These are phyloP conservation scores for Parapristionchus giblindavisi DNA, from an alignment of 2,888 invertebrate species.

Conservation along the genomic window DNA sequence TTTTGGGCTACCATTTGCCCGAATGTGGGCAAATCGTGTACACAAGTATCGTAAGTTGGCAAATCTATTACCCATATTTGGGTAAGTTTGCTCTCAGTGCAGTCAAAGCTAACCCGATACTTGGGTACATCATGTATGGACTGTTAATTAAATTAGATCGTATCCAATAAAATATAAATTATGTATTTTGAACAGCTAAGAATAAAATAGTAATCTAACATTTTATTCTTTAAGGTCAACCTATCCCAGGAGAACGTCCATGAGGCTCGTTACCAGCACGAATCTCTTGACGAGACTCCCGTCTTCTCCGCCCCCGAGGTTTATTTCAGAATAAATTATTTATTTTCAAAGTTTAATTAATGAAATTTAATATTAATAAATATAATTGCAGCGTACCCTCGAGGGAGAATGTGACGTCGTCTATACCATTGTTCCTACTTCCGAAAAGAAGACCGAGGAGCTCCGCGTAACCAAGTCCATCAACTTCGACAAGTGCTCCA, in stretches of 20 bases:
- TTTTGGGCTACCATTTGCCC: no score
- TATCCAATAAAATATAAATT: no score
- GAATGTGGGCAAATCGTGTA: no score
- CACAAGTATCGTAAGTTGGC: no score
- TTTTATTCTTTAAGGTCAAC: constrained; percentile 4
- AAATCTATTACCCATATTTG: no score
- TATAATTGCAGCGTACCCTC: constrained; percentile 46
- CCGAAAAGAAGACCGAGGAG: constrained; percentile 35
- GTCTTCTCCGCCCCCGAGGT: constrained; percentile 47
- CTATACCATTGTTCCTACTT: constrained; percentile 45
- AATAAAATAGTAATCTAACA: neutral
- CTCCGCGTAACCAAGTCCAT: constrained; percentile 60
- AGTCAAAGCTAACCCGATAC: no score
- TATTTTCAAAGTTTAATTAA: constrained; percentile 32
- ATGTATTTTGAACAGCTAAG: no score
- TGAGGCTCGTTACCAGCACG: neutral
- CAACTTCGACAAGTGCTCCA: constrained; percentile 71
- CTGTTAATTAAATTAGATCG: no score
- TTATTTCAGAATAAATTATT: constrained; percentile 37
- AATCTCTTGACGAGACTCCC: constrained; percentile 29
- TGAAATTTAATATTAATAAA: neutral
- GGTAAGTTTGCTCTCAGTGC: no score
- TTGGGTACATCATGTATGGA: no score
- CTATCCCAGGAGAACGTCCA: constrained; percentile 27
- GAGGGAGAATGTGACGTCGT: constrained; percentile 64